Conservation (phyloP, 92 coral and sea anemone species). For the Paramuricea clavata region DNA sequence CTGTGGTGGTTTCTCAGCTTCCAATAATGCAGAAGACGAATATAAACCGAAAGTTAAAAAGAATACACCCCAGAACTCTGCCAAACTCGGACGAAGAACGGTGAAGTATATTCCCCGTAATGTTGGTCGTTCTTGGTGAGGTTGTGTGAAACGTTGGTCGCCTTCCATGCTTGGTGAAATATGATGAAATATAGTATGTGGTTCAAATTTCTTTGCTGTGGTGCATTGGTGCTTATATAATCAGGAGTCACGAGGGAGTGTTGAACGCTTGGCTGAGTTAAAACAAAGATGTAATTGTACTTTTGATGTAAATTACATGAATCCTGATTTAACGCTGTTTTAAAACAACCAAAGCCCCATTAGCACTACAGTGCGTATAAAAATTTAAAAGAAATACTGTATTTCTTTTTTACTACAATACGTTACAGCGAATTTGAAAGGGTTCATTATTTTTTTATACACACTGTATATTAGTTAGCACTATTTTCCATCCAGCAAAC, state of each 20-base stretch:
- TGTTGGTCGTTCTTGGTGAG: not conserved
- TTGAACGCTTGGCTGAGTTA: not conserved
- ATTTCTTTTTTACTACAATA: no score
- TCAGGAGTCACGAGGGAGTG: not conserved
- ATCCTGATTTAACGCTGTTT: not conserved
- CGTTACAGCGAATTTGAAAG: no score
- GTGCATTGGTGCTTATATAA: not conserved
- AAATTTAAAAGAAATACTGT: no score
- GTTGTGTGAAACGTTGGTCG: not conserved
- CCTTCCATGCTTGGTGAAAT: not conserved
- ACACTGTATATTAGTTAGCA: no score
- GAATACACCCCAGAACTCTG: slow-evolving; percentile 33
- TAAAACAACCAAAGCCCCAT: no score
- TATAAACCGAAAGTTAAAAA: slow-evolving; percentile 24
- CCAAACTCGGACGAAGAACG: slow-evolving; percentile 11
- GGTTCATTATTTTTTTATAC: no score
- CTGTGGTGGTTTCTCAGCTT: not conserved
- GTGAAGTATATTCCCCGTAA: slow-evolving; percentile 13
- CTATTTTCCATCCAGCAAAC: no score
- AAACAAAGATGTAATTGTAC: not conserved
- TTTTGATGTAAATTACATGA: not conserved
- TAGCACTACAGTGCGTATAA: no score
- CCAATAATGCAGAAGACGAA: not conserved
- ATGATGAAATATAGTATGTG: not conserved
- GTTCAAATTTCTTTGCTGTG: not conserved